Base-by-base conservation (phyloP, 1,140 invertebrate species). In the Achatina immaculata region DNA sequence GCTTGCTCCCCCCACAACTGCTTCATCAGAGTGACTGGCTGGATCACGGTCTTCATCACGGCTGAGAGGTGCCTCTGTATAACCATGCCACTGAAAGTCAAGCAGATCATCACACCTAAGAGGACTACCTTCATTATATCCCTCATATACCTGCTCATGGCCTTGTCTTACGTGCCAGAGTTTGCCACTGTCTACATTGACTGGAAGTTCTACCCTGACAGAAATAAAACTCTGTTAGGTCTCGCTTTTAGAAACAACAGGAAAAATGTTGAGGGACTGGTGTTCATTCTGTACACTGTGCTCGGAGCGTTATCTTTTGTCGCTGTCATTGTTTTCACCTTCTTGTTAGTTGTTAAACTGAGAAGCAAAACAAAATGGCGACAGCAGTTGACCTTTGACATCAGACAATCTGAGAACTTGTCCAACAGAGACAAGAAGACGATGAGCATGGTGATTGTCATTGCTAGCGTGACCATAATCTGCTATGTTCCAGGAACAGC, bases 41-140 rank as follows among this genome's bases (percentile, higher is more conserved):
- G 74, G 51, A 77, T 77, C 24, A 77, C 74, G 9, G 74, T 34
- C n/a, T 77, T 62, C 34, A 65, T 77, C n/a, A 65, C 74, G 1
- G 36, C 43, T 14, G 74, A 77, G 28, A 58, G 74, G n/a, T 77
- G 74, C 28, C 21, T 77, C 0, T 77, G 74, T n/a, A 65, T 77
- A 28, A 43, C 38, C 11, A 36, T 43, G 48, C 74, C 74, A 1
- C 31, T 77, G 28, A 77, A 77, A 24, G 38, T 77, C 2, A 62
- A 65, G n/a, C 31, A 31, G 21, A 62, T 77, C 42, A 77, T 77
- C 55, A 77, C 74, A 0, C 48, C 74, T 4, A 16, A 38, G 0
- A 58, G 74, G 38, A 43, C 36, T 21, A 45, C 36, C 7, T 21
- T 62, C 1, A 24, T 21, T 28, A 58, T 77, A 24, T 16, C 42